These are phyloP conservation scores for Gymnogyps californianus DNA, from an alignment of 2,113 vertebrate species.

Conservation along the genomic window DNA sequence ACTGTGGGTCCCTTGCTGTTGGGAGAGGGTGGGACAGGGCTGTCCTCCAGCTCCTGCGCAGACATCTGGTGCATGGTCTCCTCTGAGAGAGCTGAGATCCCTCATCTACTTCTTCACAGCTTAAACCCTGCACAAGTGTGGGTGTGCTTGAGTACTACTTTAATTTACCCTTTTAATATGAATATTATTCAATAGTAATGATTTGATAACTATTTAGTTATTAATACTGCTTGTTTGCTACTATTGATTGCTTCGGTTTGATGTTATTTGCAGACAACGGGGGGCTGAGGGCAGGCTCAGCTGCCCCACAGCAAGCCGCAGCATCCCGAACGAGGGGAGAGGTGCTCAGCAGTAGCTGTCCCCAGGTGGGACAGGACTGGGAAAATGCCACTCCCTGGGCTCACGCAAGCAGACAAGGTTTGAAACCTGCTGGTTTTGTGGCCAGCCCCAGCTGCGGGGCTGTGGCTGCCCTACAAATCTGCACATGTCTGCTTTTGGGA, in stretches of 20 bases:
- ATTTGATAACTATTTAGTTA: not conserved
- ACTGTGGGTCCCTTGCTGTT: accelerated
- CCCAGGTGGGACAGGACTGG: not conserved
- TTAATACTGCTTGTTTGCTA: not conserved
- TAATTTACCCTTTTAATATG: not conserved
- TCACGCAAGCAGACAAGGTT: not conserved
- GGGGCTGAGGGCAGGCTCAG: not conserved
- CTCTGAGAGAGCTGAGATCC: not conserved
- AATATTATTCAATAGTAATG: not conserved
- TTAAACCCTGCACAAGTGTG: not conserved
- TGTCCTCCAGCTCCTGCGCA: not conserved
- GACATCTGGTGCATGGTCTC: not conserved
- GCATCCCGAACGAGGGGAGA: accelerated
- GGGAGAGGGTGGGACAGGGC: not conserved
- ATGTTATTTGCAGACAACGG: not conserved
- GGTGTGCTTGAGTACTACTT: not conserved
- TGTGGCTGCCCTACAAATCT: not conserved
- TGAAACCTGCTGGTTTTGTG: not conserved
- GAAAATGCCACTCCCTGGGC: not conserved
- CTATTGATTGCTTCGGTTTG: not conserved
- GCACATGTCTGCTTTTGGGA: not conserved
- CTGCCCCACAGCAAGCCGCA: not conserved
- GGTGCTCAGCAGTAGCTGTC: not conserved
- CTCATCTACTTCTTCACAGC: not conserved
- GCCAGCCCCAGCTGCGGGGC: no score